phyloP scores from a whole-genome alignment of 2,797 vertebrate species.

The Siniperca scherzeri region DNA sequence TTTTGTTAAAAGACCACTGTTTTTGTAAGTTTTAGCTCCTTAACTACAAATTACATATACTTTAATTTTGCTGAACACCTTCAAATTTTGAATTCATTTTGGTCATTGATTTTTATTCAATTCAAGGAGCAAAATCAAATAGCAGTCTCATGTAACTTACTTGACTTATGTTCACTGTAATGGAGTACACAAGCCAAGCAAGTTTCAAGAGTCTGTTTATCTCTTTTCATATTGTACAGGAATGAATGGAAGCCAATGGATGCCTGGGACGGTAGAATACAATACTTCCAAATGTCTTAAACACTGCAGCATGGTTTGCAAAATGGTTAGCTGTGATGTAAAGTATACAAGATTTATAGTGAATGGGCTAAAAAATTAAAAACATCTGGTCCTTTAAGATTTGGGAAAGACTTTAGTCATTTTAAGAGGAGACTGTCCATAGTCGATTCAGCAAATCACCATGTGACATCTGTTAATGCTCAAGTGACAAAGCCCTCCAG shows the following conservation, averaged over 20 bases:
- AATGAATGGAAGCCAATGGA: not conserved
- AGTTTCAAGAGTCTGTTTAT: not conserved
- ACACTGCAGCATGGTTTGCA: too few species aligned
- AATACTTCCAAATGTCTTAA: too few species aligned
- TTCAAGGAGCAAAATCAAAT: not conserved
- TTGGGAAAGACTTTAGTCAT: not conserved
- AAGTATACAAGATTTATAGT: not conserved
- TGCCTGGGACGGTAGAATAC: too few species aligned
- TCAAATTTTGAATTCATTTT: not conserved
- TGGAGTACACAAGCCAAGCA: not conserved
- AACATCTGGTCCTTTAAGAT: not conserved
- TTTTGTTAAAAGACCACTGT: not conserved
- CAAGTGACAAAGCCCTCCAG: not conserved
- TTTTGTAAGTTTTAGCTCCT: not conserved
- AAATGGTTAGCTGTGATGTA: not conserved
- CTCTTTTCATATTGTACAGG: not conserved
- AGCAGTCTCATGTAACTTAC: not conserved
- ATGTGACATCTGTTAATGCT: not conserved
- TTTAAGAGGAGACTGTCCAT: not conserved
- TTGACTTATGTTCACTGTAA: not conserved
- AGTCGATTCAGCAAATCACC: not conserved
- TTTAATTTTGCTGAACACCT: not conserved
- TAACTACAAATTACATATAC: not conserved
- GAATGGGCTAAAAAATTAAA: not conserved
- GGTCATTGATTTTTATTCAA: not conserved